Evolutionary conservation across 2,888 invertebrate species (phyloP).

Genomic region (Drosophila austrosaltans): DNA sequence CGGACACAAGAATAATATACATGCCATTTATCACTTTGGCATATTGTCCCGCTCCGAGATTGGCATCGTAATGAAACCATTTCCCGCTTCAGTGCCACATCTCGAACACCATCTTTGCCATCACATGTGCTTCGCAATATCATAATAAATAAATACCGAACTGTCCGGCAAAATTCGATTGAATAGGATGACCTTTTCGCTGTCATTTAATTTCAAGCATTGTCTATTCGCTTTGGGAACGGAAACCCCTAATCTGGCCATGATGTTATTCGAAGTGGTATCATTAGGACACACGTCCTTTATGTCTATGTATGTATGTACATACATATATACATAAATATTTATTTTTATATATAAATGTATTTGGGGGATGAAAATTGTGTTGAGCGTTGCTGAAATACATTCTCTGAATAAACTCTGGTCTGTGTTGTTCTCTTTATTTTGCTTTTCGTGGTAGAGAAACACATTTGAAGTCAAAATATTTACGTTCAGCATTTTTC

Average conservation of each 20-base stretch:
- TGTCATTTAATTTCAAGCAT: conserved; percentile 81
- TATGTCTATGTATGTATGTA: not conserved
- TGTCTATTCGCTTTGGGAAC: conserved; percentile 79
- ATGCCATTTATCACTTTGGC: conserved; percentile 82
- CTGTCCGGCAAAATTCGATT: conserved; percentile 65
- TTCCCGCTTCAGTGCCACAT: conserved; percentile 77
- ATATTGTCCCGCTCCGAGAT: conserved; percentile 81
- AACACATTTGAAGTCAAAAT: conserved; percentile 68
- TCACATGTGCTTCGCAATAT: conserved; percentile 72
- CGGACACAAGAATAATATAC: conserved; percentile 72
- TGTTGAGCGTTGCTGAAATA: conserved; percentile 54
- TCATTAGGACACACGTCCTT: conserved; percentile 63
- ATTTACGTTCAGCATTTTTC: conserved; percentile 75
- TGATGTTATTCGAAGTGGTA: conserved; percentile 75
- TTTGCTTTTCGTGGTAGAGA: conserved; percentile 28
- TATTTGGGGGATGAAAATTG: conserved; percentile 63
- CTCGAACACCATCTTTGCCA: conserved; percentile 22
- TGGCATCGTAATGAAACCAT: conserved; percentile 79
- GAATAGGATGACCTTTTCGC: conserved; percentile 75
- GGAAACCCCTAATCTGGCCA: conserved; percentile 82
- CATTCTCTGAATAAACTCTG: conserved; percentile 46
- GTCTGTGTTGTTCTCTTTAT: conserved; percentile 47
- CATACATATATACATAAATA: not conserved
- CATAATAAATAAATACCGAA: conserved; percentile 76
- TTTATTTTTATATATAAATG: not conserved